Evolutionary conservation across 2,797 vertebrate species (phyloP), one percentile per base, ranked within the genome.

Genomic region (Xenops minutus): DNA sequence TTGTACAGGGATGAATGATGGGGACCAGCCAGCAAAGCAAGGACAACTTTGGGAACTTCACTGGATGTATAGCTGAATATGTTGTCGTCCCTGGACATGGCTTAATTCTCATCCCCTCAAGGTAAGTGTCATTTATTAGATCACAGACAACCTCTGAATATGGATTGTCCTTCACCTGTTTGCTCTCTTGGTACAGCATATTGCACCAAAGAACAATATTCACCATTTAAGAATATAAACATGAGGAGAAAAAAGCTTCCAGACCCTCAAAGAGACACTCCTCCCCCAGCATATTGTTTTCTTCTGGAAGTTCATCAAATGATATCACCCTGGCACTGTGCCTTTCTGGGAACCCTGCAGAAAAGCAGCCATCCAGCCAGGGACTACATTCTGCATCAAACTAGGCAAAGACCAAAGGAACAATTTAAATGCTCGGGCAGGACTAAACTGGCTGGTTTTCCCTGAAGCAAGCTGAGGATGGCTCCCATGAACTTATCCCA

Each of bases 271-370:
- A 81, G 34, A 23, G 13, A 74, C 24, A 14, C 9, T 87, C 12
- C 16, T 79, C 16, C 59, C 20, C 9, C 68, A 89, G 12, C 23
- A 63, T 32, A 59, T 71, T 24, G 5, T 83, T 95, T 81, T 93
- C 32, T 74, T 85, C 87, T 94, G 91, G 67, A 93, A 76, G 29
- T 54, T 91, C 41, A 49, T 89, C 52, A 59, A 39, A 66, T 93
- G 12, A 62, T 87, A 85, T 96, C 84, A 96, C 59, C 51, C 32
- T 27, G 37, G 78, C 71, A 83, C 12, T n/a, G 37, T 77, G 66
- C 41, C 32, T 91, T 92, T 93, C 79, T 77, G 73, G 49, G 76
- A 95, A 86, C 44, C 41, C 23, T 69, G 58, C 1, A 1, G 82
- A 90, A 90, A 67, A 74, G 64, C 29, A 74, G 87, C 43, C 81